Percentiles rank a stretch among this genome's conserved stretches.
Conservation (phyloP, 2,888 invertebrate genomes). For the Neoascia interrupta region DNA sequence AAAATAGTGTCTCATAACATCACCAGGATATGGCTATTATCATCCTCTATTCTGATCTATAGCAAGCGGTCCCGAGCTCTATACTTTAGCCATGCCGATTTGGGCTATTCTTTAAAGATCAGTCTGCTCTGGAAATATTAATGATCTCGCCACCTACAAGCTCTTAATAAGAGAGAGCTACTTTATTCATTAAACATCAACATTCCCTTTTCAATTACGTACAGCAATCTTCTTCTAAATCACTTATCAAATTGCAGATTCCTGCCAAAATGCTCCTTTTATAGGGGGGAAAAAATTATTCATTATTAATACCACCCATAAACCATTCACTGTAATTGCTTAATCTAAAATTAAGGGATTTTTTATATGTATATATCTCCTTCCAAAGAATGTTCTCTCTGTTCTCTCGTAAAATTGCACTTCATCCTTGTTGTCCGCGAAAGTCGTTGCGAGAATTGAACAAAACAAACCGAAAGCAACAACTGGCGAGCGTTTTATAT, state of each 20-base stretch:
- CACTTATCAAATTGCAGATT: slow-evolving; percentile 39
- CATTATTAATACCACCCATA: slow-evolving; percentile 60
- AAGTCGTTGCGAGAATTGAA: slow-evolving; percentile 42
- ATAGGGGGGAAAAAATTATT: slow-evolving; percentile 1
- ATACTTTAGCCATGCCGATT: too few relatives aligned
- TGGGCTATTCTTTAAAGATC: too few relatives aligned
- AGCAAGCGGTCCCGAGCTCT: too few relatives aligned
- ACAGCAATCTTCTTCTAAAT: slow-evolving; percentile 24
- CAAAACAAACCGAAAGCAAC: slow-evolving; percentile 8
- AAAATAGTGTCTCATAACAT: too few relatives aligned
- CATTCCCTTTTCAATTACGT: slow-evolving; percentile 9
- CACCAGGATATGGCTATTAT: too few relatives aligned
- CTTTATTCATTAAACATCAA: slow-evolving; percentile 15
- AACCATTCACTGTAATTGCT: slow-evolving; percentile 56
- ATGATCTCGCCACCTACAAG: too few relatives aligned
- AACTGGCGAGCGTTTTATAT: too few relatives aligned
- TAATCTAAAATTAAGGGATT: slow-evolving; percentile 53
- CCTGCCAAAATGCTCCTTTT: slow-evolving; percentile 3
- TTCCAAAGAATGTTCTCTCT: too few relatives aligned
- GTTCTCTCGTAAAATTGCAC: slow-evolving; percentile 51
- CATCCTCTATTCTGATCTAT: too few relatives aligned
- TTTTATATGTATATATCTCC: too few relatives aligned
- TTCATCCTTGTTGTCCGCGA: slow-evolving; percentile 52
- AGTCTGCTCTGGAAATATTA: too few relatives aligned
- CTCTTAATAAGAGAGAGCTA: too few relatives aligned